Conservation (phyloP, 2,888 invertebrate genomes). For the Meteorus cinctellus region DNA sequence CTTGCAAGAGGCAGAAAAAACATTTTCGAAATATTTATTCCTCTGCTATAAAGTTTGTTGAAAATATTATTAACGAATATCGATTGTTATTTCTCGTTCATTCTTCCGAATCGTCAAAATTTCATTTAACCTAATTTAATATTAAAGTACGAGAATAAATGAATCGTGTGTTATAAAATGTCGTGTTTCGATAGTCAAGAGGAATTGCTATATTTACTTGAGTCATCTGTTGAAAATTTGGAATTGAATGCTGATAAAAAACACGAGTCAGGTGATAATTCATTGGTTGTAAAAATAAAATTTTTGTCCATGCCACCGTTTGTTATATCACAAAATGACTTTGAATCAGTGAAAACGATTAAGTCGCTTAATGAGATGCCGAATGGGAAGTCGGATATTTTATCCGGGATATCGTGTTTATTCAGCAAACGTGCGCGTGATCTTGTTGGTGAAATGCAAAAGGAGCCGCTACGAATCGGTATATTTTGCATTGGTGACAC, state of each 20-base stretch:
- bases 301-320: slow-evolving; percentile 68
- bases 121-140: neutral
- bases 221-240: slow-evolving; percentile 64
- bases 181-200: slow-evolving; percentile 67
- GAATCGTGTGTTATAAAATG: slow-evolving; percentile 53
- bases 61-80: slow-evolving; percentile 2
- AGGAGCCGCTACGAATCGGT: slow-evolving; percentile 61
- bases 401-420: slow-evolving; percentile 63
- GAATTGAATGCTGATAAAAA: slow-evolving; percentile 60
- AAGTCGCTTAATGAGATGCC: slow-evolving; percentile 34
- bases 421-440: slow-evolving; percentile 65
- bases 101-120: neutral
- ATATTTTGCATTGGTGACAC: slow-evolving; percentile 66
- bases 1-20: neutral
- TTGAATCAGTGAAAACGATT: slow-evolving; percentile 53
- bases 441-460: slow-evolving; percentile 62
- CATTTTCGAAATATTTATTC: neutral
- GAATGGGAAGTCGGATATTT: slow-evolving; percentile 3
- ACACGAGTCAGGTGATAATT: slow-evolving; percentile 56
- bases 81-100: neutral
- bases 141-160: neutral
- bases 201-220: slow-evolving; percentile 65
- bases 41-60: neutral
- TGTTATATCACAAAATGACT: slow-evolving; percentile 63
- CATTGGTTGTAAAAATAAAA: slow-evolving; percentile 64